Base-by-base conservation (phyloP, 2,113 vertebrate species). In the Pomatostomus ruficeps region DNA sequence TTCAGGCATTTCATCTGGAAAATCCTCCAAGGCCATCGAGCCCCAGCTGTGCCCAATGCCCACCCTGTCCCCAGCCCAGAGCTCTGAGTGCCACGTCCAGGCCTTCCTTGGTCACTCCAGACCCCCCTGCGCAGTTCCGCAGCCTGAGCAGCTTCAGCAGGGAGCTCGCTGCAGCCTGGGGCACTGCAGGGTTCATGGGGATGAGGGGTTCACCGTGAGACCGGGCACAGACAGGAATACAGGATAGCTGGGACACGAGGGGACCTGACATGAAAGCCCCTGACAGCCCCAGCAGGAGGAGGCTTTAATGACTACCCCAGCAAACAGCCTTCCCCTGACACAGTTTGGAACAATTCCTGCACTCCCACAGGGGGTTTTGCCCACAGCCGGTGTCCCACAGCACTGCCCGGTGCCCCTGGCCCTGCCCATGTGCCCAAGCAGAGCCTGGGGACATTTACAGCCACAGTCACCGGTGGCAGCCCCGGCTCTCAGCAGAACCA, bases 21-120 rank as follows among this genome's bases (percentile, higher is more conserved):
- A 15, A 65, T 49, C 31, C 42, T 35, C 11, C 42, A 3, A 63
- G 57, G 1, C 6, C 85, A 16, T 0, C 0, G 1, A 43, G n/a
- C 2, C 10, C 52, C 1, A 7, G 5, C 70, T 42, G 52, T 58
- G 52, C 29, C 38, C 6, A 0, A 7, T 20, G 0, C 38, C 43
- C 73, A 24, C 23, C n/a, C 0, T 29, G 40, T 59, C 11, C 26
- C 59, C 42, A 62, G 36, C 46, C 45, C 84, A 19, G 63, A 33
- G 48, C 65, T 0, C 45, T 2, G 3, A 54, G 49, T 43, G 75
- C 36, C 67, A 36, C 9, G 0, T 9, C 45, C 83, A 68, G 52
- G 2, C 22, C 33, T 21, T 21, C 33, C 38, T 10, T 3, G 66
- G 67, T 0, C 65, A 35, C 21, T 29, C 21, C 58, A 26, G 2